A percentile compares a stretch with the other conserved stretches of the same genome.
Conservation (phyloP, 2,797 vertebrate genomes). For the Cacajao melanocephalus region DNA sequence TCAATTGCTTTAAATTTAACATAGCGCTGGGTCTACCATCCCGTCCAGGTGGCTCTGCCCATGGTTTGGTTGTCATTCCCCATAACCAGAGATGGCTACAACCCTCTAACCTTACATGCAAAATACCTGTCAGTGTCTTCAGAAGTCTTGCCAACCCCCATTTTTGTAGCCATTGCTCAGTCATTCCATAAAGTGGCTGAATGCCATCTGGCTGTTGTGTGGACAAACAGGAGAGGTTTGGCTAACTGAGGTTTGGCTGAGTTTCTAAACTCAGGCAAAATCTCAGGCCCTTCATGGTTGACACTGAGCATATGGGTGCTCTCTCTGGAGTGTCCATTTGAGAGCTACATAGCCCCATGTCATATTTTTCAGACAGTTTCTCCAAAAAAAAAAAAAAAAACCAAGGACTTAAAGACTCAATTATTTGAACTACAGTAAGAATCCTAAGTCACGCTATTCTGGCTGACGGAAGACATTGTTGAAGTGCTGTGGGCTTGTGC, state of each 20-base stretch:
- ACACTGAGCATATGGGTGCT: neutral
- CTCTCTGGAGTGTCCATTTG: neutral
- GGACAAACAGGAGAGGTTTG: neutral
- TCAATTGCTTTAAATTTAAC: neutral
- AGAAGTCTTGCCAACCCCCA: neutral
- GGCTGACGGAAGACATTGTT: neutral
- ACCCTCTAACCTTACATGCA: neutral
- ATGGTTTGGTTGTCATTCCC: slow-evolving; percentile 1
- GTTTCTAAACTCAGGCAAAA: neutral
- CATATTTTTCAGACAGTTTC: neutral
- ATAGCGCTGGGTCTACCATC: neutral
- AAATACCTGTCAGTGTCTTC: slow-evolving; percentile 16
- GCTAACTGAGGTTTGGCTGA: neutral
- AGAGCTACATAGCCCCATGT: neutral
- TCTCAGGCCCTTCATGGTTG: neutral
- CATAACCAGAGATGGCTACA: neutral
- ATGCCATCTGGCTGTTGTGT: neutral
- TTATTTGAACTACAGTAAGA: slow-evolving; percentile 25
- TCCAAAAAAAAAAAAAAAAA: neutral
- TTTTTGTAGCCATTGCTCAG: slow-evolving; percentile 14
- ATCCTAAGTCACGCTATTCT: neutral
- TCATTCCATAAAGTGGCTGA: neutral
- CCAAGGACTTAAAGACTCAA: neutral
- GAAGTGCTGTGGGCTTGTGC: neutral
- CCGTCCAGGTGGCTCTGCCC: neutral